These are phyloP conservation scores for Zootoca vivipara DNA, from an alignment of 2,113 vertebrate genomes.

Conservation along the genomic window DNA sequence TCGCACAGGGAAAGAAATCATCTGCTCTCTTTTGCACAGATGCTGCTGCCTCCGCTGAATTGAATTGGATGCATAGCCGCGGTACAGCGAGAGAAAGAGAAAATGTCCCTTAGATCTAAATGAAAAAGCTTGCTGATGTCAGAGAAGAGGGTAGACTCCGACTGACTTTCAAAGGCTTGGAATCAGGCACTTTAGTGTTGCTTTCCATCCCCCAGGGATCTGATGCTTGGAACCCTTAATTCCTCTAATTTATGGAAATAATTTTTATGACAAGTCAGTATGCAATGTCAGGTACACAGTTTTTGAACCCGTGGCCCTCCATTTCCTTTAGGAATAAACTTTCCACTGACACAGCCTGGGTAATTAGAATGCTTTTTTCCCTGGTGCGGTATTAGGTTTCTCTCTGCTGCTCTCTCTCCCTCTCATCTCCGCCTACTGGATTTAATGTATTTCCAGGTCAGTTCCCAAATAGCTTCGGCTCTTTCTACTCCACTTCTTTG, in stretches of 20 bases:
- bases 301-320: constrained; percentile 15
- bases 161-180: background rate
- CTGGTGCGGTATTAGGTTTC: constrained; percentile 46
- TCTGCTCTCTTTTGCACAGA: background rate
- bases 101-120: background rate
- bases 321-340: constrained; percentile 35
- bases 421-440: constrained; percentile 34
- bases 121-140: background rate
- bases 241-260: background rate
- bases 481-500: constrained; percentile 55
- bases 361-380: constrained; percentile 48
- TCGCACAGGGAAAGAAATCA: background rate
- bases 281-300: background rate
- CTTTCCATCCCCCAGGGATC: background rate
- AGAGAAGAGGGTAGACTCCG: background rate
- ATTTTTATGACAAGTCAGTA: background rate
- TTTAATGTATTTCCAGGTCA: constrained; percentile 67
- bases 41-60: accelerated
- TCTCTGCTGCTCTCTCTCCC: constrained; percentile 31
- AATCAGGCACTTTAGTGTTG: background rate
- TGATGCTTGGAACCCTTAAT: background rate
- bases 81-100: background rate
- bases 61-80: background rate
- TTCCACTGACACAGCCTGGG: constrained; percentile 49
- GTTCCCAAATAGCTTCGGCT: constrained; percentile 46